phyloP scores from a whole-genome alignment of 92 coral and sea anemone species.

The Palythoa caribaeorum region DNA sequence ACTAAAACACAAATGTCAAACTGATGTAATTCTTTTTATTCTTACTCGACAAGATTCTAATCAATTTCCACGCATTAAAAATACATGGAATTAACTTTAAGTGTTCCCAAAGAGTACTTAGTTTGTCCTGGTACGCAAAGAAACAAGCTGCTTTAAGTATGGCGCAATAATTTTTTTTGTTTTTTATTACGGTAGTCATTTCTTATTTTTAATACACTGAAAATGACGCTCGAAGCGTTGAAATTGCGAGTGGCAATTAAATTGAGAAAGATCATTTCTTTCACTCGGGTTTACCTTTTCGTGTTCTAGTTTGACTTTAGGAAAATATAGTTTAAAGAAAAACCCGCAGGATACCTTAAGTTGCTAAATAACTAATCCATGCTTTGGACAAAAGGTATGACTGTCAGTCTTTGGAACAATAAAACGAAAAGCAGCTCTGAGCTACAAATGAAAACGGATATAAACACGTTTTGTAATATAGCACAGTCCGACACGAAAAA shows the following conservation, averaged over 20 bases:
- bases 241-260: too few relatives aligned
- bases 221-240: too few relatives aligned
- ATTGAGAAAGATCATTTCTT: too few relatives aligned
- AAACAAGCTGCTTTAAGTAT: not conserved
- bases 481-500: not conserved
- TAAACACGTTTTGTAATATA: conserved; percentile 21
- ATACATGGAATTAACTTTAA: not conserved
- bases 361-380: not conserved
- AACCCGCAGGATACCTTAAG: not conserved
- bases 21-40: not conserved
- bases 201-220: too few relatives aligned
- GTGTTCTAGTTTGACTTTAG: not conserved
- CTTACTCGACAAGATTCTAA: not conserved
- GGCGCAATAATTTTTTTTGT: too few relatives aligned
- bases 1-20: not conserved
- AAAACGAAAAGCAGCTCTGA: not conserved
- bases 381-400: not conserved
- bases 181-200: too few relatives aligned
- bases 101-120: not conserved
- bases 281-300: too few relatives aligned
- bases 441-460: not conserved
- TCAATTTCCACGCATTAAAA: not conserved
- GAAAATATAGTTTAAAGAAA: not conserved
- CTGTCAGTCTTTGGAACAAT: not conserved
- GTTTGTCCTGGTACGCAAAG: not conserved